phyloP scores from a whole-genome alignment of 2,113 vertebrate species.

The Poeciliopsis retropinna region DNA sequence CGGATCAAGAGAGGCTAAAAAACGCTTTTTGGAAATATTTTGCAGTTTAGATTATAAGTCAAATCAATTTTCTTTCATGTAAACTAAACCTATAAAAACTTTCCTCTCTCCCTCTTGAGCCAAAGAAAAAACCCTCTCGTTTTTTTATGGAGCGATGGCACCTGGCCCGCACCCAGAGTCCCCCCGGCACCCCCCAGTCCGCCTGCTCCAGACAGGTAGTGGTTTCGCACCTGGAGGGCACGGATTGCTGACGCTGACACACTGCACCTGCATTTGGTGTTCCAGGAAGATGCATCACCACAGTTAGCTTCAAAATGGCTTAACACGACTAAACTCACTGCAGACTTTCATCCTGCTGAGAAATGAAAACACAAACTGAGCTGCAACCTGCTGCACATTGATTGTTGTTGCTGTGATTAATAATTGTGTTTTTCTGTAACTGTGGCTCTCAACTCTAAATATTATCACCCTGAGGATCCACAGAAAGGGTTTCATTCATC shows the following conservation, averaged over 20 bases:
- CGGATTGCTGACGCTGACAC: conserved; percentile 45
- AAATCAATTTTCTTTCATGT: neutral
- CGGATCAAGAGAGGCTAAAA: too few species aligned
- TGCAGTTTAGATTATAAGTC: neutral
- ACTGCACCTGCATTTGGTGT: conserved; percentile 1
- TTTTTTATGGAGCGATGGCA: conserved; percentile 92
- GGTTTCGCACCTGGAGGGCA: conserved; percentile 1
- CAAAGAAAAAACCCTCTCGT: conserved; percentile 84
- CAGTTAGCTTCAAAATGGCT: neutral
- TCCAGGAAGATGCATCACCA: neutral
- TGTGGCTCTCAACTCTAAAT: conserved; percentile 4
- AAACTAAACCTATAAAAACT: conserved; percentile 3
- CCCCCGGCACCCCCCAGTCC: conserved; percentile 79
- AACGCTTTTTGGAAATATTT: too few species aligned
- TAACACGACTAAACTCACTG: conserved; percentile 1
- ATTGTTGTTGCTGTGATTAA: conserved; percentile 2
- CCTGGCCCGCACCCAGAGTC: conserved; percentile 77
- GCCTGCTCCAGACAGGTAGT: conserved; percentile 91
- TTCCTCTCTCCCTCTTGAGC: conserved; percentile 70
- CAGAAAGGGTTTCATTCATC: neutral
- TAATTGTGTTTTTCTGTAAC: conserved; percentile 1
- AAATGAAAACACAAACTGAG: neutral
- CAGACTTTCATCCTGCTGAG: conserved; percentile 9
- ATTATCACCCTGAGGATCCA: neutral
- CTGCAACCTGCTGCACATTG: conserved; percentile 11